These are phyloP conservation scores for Pemphigus obesinymphae DNA, from an alignment of 1,140 invertebrate genomes.

Conservation along the genomic window DNA sequence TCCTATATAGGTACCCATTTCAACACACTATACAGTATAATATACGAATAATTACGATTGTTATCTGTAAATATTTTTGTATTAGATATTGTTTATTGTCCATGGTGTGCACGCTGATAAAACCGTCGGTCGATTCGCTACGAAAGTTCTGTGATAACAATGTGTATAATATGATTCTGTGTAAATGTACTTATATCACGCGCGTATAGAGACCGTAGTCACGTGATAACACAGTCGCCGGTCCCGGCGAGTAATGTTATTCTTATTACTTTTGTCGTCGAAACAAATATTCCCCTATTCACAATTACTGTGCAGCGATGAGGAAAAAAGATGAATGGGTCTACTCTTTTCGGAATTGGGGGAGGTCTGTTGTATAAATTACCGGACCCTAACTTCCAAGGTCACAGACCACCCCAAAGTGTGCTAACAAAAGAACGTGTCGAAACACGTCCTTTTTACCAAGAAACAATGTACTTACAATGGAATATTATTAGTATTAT, in stretches of 20 bases:
- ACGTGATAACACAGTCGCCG: not conserved
- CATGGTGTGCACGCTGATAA: not conserved
- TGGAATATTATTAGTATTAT: not conserved
- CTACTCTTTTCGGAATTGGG: not conserved
- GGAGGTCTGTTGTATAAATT: not conserved
- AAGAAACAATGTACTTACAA: conserved; percentile 21
- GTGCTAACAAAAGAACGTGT: conserved; percentile 17
- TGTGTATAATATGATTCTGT: too few relatives aligned
- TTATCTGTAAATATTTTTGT: too few relatives aligned
- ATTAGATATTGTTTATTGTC: too few relatives aligned
- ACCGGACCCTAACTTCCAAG: conserved; percentile 23
- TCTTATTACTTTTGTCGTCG: not conserved
- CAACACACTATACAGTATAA: too few relatives aligned
- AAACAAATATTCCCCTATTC: not conserved
- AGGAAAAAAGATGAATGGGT: not conserved
- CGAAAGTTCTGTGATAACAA: not conserved
- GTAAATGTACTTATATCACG: too few relatives aligned
- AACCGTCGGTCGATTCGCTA: not conserved
- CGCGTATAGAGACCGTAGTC: not conserved
- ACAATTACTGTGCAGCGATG: too few relatives aligned
- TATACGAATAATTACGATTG: not conserved
- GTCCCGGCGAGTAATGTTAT: not conserved
- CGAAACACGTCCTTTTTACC: conserved; percentile 20
- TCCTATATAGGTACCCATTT: not conserved
- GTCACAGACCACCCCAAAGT: conserved; percentile 22